Evolutionary conservation across 1,140 invertebrate species (phyloP), one percentile per base, ranked within the genome.

Genomic region (Platyscapa corneri): DNA sequence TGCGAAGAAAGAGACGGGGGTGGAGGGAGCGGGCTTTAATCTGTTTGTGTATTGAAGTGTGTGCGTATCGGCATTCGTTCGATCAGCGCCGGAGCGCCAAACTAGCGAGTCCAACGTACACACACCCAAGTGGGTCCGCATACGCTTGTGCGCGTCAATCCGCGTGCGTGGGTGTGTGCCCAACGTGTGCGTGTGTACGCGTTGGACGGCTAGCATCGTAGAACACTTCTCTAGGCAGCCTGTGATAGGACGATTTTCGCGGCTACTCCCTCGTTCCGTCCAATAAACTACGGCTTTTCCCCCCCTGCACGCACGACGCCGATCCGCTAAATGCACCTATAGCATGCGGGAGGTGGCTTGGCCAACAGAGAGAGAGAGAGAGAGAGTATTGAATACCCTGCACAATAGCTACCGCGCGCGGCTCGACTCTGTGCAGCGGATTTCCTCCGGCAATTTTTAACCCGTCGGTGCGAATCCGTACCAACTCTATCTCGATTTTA

Each of bases 201-300:
- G 23, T 60, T 23, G 56, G 23, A 14, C 14, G 49, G 20, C 0
- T 67, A 42, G 70, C 5, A 42, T n/a, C 37, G 64, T 70, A 39
- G n/a, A 53, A 27, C 46, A 20, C 6, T 39, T 65, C 78, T 64
- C 78, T 65, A 64, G 78, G 56, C 46, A 30, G 53, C 49, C 77
- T 46, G 74, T 23, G 72, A 86, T 86, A 86, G 84, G 84, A 65
- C 74, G 79, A 86, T 82, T 86, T 86, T 86, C 84, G 84, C 84
- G 65, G 74, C 74, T 67, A 75, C 84, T 86, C 84, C 84, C 80
- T 49, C 84, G 80, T 80, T 37, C 32, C 80, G 84, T 39, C 84
- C 84, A 86, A 86, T 86, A 82, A 76, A 85, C 53, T 82, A 82
- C 78, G 37, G 56, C 34, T 34, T 85, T 39, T 30, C 30, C 77